Evolutionary conservation across 1,140 invertebrate genomes (phyloP), one percentile per base, ranked within the genome.

Genomic region (Coenobita brevimanus): DNA sequence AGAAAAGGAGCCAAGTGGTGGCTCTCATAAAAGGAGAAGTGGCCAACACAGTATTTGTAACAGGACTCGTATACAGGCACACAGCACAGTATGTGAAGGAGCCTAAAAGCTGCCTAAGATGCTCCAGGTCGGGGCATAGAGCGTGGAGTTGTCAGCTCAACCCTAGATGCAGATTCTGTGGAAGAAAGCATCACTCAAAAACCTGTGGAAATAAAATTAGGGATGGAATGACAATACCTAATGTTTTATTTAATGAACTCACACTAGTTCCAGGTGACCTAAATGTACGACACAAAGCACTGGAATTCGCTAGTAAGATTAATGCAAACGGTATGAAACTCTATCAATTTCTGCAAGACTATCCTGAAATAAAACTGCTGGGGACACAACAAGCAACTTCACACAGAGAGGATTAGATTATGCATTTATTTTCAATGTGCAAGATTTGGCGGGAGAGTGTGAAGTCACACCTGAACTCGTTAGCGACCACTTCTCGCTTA

Each of bases 61-160:
- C 62, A 6, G 21, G 62, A 64, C n/a, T 64, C 4, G 62, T n/a
- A n/a, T n/a, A n/a, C n/a, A n/a, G n/a, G n/a, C n/a, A n/a, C n/a
- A n/a, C n/a, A n/a, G n/a, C n/a, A n/a, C n/a, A 3, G 3, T 64
- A 64, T 21, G 33, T 21, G n/a, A 21, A 64, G 62, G 62, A 64
- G 62, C 62, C n/a, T n/a, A 3, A n/a, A n/a, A 64, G n/a, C n/a
- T 64, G 62, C 62, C 62, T 64, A 30, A 64, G 62, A 30, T 64
- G 62, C 21, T 64, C 3, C n/a, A 64, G 21, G 62, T 64, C n/a
- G 3, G 62, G 62, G 3, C 62, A 64, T 30, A n/a, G 21, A 30
- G 3, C 62, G n/a, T 64, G 62, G 62, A 64, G 33, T 64, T n/a
- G 62, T 24, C 21, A 64, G 21, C n/a, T n/a, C 33, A 3, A 64